Evolutionary conservation across 2,113 vertebrate species (phyloP).

Genomic region (Falcunculus frontatus): DNA sequence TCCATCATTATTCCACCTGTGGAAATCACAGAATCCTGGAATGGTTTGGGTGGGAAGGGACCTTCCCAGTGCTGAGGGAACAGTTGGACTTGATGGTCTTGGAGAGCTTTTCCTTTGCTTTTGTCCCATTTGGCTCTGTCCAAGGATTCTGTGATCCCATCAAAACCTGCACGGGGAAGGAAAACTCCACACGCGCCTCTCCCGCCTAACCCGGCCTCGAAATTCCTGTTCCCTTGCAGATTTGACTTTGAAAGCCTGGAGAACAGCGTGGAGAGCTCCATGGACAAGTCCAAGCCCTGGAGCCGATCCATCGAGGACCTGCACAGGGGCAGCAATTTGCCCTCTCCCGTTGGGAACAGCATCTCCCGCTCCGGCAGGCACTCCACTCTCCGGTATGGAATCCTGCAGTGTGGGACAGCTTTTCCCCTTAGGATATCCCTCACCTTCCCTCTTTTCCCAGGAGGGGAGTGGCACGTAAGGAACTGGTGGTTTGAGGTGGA

Average conservation of each 20-base stretch:
- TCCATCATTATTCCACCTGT: rapidly evolving
- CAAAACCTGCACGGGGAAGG: neutral
- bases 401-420: rapidly evolving
- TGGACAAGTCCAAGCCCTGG: slow-evolving; percentile 93
- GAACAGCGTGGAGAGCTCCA: slow-evolving; percentile 80
- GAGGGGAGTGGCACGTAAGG: rapidly evolving
- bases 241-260: slow-evolving; percentile 93
- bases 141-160: rapidly evolving
- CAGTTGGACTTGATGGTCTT: neutral
- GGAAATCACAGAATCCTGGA: neutral
- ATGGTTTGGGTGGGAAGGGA: neutral
- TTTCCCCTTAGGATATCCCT: rapidly evolving
- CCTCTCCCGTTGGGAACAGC: slow-evolving; percentile 84
- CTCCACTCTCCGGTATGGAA: slow-evolving; percentile 79
- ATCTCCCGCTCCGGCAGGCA: slow-evolving; percentile 84
- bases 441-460: neutral
- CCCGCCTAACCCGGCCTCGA: neutral
- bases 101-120: neutral
- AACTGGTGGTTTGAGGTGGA: neutral
- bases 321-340: slow-evolving; percentile 83
- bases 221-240: slow-evolving; percentile 58
- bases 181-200: rapidly evolving
- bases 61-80: neutral
- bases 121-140: rapidly evolving
- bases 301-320: slow-evolving; percentile 96